Conservation (phyloP, 2,113 vertebrate genomes). For the Nesoenas mayeri region DNA sequence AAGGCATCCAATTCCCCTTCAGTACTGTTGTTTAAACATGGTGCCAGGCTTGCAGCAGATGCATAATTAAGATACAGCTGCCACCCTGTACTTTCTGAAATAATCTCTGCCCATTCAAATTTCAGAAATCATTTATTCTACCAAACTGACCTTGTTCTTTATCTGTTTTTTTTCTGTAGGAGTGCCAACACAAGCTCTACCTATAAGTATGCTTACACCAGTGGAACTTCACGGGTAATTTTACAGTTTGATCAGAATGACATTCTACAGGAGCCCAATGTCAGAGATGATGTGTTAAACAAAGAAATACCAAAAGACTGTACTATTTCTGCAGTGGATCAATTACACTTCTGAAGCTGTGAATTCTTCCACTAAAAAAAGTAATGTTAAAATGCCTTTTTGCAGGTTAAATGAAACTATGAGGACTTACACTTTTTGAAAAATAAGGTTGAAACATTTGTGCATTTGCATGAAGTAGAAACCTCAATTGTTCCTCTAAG, state of each 20-base stretch:
- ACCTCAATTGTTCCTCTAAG: neutral
- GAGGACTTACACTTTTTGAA: neutral
- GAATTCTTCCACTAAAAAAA: neutral
- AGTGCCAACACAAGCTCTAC: neutral
- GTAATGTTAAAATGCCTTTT: neutral
- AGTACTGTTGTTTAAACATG: neutral
- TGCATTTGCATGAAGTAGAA: neutral
- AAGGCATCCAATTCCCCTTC: neutral
- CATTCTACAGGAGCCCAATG: neutral
- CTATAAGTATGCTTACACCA: neutral
- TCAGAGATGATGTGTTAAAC: neutral
- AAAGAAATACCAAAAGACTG: neutral
- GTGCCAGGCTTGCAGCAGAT: neutral
- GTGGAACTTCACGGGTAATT: neutral
- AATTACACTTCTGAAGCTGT: neutral
- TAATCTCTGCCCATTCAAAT: neutral
- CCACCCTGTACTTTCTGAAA: neutral
- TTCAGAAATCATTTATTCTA: neutral
- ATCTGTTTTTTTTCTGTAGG: neutral
- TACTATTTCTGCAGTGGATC: neutral
- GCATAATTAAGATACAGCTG: conserved; percentile 11
- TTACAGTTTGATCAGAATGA: neutral
- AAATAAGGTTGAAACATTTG: neutral
- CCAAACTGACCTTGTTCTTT: neutral
- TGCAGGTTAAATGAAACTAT: neutral